phyloP scores from a whole-genome alignment of 2,797 vertebrate genomes.

The Tachyglossus aculeatus region DNA sequence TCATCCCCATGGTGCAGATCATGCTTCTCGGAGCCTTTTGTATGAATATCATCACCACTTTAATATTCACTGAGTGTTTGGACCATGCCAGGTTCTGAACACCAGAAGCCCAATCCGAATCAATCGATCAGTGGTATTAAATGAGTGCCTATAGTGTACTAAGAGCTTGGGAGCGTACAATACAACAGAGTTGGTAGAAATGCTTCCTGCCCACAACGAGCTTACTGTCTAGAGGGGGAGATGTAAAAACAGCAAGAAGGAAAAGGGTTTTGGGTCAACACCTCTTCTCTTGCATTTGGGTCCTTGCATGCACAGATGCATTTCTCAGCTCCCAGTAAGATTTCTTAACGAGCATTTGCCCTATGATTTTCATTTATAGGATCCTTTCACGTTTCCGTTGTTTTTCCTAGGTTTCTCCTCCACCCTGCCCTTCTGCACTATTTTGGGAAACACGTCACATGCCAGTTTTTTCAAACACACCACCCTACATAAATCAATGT shows the following conservation, averaged over 20 bases:
- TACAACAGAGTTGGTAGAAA: no score
- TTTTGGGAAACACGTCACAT: slow-evolving; percentile 39
- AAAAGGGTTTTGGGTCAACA: background rate
- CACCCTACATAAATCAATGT: slow-evolving; percentile 71
- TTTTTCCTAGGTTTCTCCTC: slow-evolving; percentile 5
- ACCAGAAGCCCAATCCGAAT: no score
- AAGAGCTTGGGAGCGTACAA: no score
- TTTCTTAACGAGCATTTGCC: slow-evolving; percentile 28
- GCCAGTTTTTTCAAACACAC: slow-evolving; percentile 64
- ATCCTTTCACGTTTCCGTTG: slow-evolving; percentile 31
- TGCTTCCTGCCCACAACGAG: no score
- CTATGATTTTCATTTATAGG: slow-evolving; percentile 6
- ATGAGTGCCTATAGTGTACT: no score
- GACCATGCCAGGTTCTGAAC: no score
- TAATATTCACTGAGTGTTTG: background rate
- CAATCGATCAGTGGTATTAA: no score
- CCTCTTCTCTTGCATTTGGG: background rate
- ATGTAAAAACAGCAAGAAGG: background rate
- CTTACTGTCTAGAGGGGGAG: background rate
- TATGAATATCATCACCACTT: background rate
- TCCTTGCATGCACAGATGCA: background rate
- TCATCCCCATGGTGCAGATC: background rate
- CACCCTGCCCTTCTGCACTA: no score
- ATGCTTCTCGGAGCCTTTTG: background rate
- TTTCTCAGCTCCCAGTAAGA: slow-evolving; percentile 23